A percentile compares a stretch with the other conserved stretches of the same genome.
Evolutionary conservation across 2,888 invertebrate species (phyloP).

Genomic region (Limnephilus lunatus): DNA sequence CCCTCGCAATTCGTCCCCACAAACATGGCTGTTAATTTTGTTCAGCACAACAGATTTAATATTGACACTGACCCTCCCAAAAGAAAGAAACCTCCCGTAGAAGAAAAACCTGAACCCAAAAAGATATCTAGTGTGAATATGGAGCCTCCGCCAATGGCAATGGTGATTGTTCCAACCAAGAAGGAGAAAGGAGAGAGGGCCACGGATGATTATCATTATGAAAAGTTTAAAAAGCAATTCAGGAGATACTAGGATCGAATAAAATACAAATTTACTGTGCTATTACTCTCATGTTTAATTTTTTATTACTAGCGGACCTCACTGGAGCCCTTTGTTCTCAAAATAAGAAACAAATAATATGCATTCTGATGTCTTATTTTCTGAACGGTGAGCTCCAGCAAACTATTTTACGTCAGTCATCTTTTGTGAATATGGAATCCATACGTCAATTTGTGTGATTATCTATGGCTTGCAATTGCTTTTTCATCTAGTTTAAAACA

Average conservation of each 20-base stretch:
- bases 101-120: constrained; percentile 74
- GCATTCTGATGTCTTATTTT: background rate
- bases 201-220: constrained; percentile 98
- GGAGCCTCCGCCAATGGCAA: constrained; percentile 66
- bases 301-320: background rate
- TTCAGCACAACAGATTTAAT: constrained; percentile 97
- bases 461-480: too few species aligned
- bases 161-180: constrained; percentile 70
- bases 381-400: background rate
- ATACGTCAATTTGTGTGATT: too few species aligned
- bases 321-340: too few species aligned
- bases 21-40: constrained; percentile 99
- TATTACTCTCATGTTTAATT: background rate
- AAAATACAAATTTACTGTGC: background rate
- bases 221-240: constrained; percentile 97
- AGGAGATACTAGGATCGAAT: constrained; percentile 82
- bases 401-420: background rate
- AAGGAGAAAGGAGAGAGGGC: constrained; percentile 91
- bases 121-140: constrained; percentile 67
- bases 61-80: constrained; percentile 85
- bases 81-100: constrained; percentile 77
- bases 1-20: constrained; percentile 97
- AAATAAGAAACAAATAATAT: too few species aligned
- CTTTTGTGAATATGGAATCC: too few species aligned
- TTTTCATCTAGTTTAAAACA: too few species aligned